Evolutionary conservation across 1,140 invertebrate genomes (phyloP), one percentile per base, ranked within the genome.

Genomic region (Caenorhabditis elegans): DNA sequence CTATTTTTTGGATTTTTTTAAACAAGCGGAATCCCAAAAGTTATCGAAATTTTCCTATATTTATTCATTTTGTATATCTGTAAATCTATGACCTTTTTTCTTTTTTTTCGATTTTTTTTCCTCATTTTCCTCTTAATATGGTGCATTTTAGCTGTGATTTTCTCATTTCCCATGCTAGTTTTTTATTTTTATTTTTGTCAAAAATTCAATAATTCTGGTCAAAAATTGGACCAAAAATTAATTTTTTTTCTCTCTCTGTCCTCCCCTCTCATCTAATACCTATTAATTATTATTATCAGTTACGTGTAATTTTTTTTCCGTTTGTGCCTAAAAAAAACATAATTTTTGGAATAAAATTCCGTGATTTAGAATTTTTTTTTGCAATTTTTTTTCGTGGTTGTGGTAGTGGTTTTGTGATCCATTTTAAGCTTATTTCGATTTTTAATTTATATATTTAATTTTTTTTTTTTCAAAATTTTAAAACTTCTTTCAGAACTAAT

Each of bases 311-410:
- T 55, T 55, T 31, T 6, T 31, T 31, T 2, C 47, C 13, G 47
- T n/a, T 17, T 5, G 4, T 48, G 13, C 17, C 22, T 51, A 22
- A 5, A 19, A 5, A 24, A 22, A 10, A 17, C 10, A 51, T 24
- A 24, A 24, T 55, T 3, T 60, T 70, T n/a, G 60, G 55, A 65
- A 65, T 65, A 65, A 65, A 65, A 34, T 65, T 65, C 55, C 55
- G n/a, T n/a, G n/a, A 34, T n/a, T 34, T 34, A n/a, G 1, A 19
- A 39, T 8, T 70, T 43, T 3, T 34, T 39, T 17, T 39, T 70
- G 31, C n/a, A n/a, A n/a, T n/a, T n/a, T n/a, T n/a, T n/a, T n/a
- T n/a, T 70, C 3, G 15, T 60, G 22, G 2, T 60, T 13, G 53
- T 60, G 26, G 53, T 60, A 17, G 53, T 60, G 53, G 13, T 17